Evolutionary conservation across 2,888 invertebrate species (phyloP), one percentile per base, ranked within the genome.

Genomic region (Cinara cedri): DNA sequence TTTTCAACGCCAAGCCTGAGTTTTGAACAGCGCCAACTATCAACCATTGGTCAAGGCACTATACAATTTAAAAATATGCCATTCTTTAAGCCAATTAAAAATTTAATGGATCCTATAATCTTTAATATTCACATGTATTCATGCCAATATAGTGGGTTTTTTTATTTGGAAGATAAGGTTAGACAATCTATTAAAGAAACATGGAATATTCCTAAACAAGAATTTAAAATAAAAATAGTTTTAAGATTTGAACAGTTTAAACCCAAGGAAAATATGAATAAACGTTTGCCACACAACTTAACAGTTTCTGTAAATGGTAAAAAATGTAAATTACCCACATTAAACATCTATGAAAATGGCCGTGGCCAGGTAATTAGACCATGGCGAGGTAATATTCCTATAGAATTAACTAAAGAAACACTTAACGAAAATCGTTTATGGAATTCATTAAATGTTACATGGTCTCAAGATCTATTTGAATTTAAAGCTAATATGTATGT

Each of bases 161-260:
- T 60, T 70, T 70, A 51, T 42, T 16, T 78, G 16, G 49, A 60
- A 49, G 78, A 78, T 42, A 49, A 9, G 60, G 10, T 70, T 24
- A 78, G 70, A 60, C 70, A 78, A 51, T 60, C 49, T 49, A 78
- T 78, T 49, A 13, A 51, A 9, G 70, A 78, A 24, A 70, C 78
- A 8, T 78, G 78, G 78, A 70, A 60, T 60, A 78, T 62, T 34
- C 1, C 42, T 16, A 78, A 10, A 70, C 60, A 78, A 62, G 78
- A 78, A 42, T 78, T 70, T 51, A 78, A 70, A 78, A 62, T 78
- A 21, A 68, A 78, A 70, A 78, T 78, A n/a, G 62, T 78, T 16
- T 60, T 78, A 60, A 68, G 78, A 78, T 70, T 78, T 21, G 42
- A 49, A 34, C 78, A 51, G 51, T 8, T 51, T 21, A 49, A 19